Evolutionary conservation across 1,140 invertebrate genomes (phyloP).

Genomic region (Melitaea cinxia): DNA sequence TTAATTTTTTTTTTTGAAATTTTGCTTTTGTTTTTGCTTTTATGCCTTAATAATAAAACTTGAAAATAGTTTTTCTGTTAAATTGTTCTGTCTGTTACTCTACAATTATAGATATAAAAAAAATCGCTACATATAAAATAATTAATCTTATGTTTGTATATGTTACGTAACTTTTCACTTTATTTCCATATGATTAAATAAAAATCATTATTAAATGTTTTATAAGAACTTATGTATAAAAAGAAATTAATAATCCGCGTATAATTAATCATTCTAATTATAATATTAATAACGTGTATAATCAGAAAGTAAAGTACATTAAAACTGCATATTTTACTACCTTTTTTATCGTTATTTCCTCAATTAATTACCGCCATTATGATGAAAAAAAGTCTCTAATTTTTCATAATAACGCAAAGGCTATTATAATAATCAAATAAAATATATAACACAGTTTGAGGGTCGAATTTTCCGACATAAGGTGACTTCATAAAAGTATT

Average conservation of each 20-base stretch:
- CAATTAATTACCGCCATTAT: constrained; percentile 46
- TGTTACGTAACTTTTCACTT: too few relatives aligned
- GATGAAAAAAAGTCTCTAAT: constrained; percentile 35
- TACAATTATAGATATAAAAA: too few relatives aligned
- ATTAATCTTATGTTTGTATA: too few relatives aligned
- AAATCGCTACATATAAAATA: too few relatives aligned
- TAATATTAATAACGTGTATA: constrained; percentile 1
- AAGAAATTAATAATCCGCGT: neutral
- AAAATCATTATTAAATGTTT: too few relatives aligned
- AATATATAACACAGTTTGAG: constrained; percentile 41
- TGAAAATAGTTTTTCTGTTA: too few relatives aligned
- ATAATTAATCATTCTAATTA: constrained; percentile 5
- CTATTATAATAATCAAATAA: constrained; percentile 50
- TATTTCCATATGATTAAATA: too few relatives aligned
- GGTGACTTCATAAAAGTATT: constrained; percentile 55
- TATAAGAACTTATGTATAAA: too few relatives aligned
- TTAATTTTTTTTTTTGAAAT: too few relatives aligned
- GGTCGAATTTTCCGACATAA: constrained; percentile 37
- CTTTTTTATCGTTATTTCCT: constrained; percentile 28
- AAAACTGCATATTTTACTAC: constrained; percentile 38
- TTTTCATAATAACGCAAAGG: constrained; percentile 37
- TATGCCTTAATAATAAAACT: too few relatives aligned
- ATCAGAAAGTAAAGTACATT: constrained; percentile 10
- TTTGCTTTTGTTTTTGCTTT: too few relatives aligned
- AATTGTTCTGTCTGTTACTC: too few relatives aligned